phyloP scores from a whole-genome alignment of 2,113 vertebrate species.

The Panthera leo region DNA sequence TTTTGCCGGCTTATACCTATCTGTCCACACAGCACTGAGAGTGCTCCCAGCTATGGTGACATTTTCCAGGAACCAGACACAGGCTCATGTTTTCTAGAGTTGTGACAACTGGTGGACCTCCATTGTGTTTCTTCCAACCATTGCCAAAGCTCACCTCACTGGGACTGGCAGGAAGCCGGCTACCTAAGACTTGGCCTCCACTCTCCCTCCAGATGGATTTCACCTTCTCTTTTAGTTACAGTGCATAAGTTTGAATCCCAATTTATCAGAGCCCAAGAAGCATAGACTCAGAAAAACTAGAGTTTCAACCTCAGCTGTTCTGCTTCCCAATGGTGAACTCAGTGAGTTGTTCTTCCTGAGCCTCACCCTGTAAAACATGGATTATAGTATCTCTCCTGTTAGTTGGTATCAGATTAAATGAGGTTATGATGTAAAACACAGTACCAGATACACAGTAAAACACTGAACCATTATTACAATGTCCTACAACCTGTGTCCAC shows the following conservation, averaged over 20 bases:
- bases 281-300: neutral
- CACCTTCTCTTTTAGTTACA: neutral
- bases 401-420: neutral
- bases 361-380: neutral
- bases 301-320: neutral
- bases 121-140: neutral
- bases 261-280: neutral
- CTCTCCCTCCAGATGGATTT: neutral
- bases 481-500: neutral
- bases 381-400: neutral
- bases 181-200: neutral
- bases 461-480: neutral
- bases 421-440: neutral
- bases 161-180: neutral
- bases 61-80: slow-evolving; percentile 5
- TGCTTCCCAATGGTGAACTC: neutral
- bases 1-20: slow-evolving; percentile 35
- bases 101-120: neutral
- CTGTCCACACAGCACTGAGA: neutral
- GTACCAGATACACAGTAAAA: neutral
- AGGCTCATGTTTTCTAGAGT: neutral
- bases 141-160: neutral
- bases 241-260: neutral
- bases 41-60: neutral
- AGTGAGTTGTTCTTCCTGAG: neutral